phyloP scores from a whole-genome alignment of 2,113 vertebrate genomes.

The Microtus ochrogaster region DNA sequence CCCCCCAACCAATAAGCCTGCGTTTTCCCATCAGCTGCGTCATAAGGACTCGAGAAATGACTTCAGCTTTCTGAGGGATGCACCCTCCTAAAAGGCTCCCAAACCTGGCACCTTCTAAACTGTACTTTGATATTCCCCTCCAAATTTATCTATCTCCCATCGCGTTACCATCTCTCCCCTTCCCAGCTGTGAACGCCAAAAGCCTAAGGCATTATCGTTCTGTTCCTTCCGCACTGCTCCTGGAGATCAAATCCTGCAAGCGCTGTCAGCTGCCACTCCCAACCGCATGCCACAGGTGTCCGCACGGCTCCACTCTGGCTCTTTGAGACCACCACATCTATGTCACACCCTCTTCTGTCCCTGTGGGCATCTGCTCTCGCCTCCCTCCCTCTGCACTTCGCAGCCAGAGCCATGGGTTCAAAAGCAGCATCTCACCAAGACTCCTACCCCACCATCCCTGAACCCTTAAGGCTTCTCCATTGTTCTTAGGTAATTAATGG shows the following conservation, averaged over 20 bases:
- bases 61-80: not conserved
- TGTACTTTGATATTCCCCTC: not conserved
- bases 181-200: not conserved
- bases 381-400: not conserved
- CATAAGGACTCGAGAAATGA: not conserved
- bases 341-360: not conserved
- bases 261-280: not conserved
- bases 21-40: not conserved
- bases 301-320: not conserved
- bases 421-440: not conserved
- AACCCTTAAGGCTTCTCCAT: not conserved
- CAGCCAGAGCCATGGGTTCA: not conserved
- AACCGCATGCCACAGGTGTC: not conserved
- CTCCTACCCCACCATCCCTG: not conserved
- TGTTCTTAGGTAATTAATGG: not conserved
- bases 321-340: not conserved
- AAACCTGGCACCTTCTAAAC: not conserved
- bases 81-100: not conserved
- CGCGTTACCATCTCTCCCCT: not conserved
- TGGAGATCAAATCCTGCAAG: not conserved
- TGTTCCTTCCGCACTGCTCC: not conserved
- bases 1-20: not conserved
- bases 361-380: not conserved
- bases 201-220: not conserved
- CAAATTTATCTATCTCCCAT: conserved; percentile 16